Conservation (phyloP, 2,113 vertebrate species). For the Bambusicola thoracicus region DNA sequence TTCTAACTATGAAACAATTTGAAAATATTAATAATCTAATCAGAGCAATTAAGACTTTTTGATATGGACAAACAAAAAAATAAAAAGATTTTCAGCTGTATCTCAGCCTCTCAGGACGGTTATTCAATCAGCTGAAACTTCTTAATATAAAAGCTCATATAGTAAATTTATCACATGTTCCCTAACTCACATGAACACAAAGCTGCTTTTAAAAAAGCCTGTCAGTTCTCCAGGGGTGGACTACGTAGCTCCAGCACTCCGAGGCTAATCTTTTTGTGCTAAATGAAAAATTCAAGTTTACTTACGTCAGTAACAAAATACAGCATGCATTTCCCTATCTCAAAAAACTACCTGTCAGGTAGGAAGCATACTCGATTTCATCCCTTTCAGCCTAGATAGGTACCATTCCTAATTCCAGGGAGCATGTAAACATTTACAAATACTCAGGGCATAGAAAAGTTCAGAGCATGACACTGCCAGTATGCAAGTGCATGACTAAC, state of each 20-base stretch:
- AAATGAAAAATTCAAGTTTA: not conserved
- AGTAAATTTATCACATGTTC: not conserved
- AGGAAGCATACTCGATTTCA: not conserved
- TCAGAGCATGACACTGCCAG: not conserved
- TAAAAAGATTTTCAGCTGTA: not conserved
- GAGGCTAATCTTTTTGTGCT: not conserved
- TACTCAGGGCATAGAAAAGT: not conserved
- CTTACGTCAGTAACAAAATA: not conserved
- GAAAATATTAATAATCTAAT: not conserved
- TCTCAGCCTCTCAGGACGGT: not conserved
- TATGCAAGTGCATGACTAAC: not conserved
- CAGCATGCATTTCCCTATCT: not conserved
- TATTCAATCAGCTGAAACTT: not conserved
- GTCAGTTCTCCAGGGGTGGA: not conserved
- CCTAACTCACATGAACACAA: not conserved
- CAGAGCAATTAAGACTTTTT: not conserved
- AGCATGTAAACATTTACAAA: not conserved
- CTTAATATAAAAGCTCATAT: not conserved
- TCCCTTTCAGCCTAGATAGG: not conserved
- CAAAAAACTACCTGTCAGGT: not conserved
- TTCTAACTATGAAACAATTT: not conserved
- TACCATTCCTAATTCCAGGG: not conserved
- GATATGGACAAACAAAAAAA: not conserved
- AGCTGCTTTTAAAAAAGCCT: not conserved
- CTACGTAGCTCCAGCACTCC: not conserved